These are phyloP conservation scores for Sinella curviseta DNA, from an alignment of 1,140 invertebrate species.

Conservation along the genomic window DNA sequence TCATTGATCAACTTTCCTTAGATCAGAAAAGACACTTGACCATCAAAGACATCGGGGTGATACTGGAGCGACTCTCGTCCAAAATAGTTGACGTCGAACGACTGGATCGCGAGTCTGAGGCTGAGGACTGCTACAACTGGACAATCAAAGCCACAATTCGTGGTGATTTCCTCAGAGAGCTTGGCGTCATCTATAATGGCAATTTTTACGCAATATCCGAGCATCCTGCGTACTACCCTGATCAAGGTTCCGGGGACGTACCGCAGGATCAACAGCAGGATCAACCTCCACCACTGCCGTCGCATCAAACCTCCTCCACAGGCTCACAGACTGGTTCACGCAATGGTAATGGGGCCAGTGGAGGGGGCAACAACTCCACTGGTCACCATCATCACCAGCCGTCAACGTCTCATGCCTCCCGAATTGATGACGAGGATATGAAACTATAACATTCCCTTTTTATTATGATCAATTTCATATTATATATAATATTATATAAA, in stretches of 20 bases:
- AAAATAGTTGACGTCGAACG: constrained; percentile 91
- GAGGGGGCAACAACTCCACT: not conserved
- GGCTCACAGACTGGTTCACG: constrained; percentile 17
- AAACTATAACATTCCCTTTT: constrained; percentile 25
- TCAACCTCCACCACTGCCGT: constrained; percentile 32
- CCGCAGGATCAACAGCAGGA: not conserved
- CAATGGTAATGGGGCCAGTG: not conserved
- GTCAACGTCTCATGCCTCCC: constrained; percentile 17
- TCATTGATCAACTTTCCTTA: constrained; percentile 87
- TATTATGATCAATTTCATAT: not conserved
- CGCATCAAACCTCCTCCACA: constrained; percentile 11
- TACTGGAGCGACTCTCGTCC: constrained; percentile 83
- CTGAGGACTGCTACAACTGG: constrained; percentile 77
- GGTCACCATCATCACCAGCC: constrained; percentile 9
- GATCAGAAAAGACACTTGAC: constrained; percentile 87
- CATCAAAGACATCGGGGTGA: constrained; percentile 93
- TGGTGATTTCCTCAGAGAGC: constrained; percentile 81
- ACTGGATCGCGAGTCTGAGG: constrained; percentile 83
- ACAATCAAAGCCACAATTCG: constrained; percentile 60
- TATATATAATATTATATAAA: not conserved
- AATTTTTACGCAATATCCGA: constrained; percentile 93
- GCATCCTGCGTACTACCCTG: constrained; percentile 73
- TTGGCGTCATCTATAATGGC: constrained; percentile 91
- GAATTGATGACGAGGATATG: constrained; percentile 25
- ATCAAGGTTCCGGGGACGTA: constrained; percentile 11